A percentile compares a stretch with the other conserved stretches of the same genome.
phyloP scores from a whole-genome alignment of 1,140 invertebrate species.

The Musca domestica region DNA sequence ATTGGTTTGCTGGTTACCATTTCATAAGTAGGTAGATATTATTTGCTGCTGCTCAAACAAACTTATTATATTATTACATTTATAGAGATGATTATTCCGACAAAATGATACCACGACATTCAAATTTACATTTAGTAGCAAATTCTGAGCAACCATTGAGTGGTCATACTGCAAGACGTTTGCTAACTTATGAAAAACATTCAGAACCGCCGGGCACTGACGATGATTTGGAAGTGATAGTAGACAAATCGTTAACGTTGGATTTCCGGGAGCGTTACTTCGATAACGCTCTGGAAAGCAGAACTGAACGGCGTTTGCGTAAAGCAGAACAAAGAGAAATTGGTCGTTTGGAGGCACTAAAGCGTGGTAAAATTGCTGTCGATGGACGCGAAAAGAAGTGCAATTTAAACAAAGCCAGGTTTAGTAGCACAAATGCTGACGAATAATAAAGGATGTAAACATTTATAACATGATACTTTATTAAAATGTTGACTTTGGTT shows the following conservation, averaged over 20 bases:
- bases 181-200: slow-evolving; percentile 86
- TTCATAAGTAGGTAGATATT: slow-evolving; percentile 64
- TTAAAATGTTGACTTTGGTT: background rate
- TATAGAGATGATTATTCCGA: slow-evolving; percentile 73
- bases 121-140: slow-evolving; percentile 71
- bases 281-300: slow-evolving; percentile 61
- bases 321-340: slow-evolving; percentile 39
- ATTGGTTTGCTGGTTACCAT: slow-evolving; percentile 90
- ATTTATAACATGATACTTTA: background rate
- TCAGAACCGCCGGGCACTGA: slow-evolving; percentile 49
- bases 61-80: slow-evolving; percentile 29
- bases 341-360: slow-evolving; percentile 42
- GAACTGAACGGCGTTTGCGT: slow-evolving; percentile 57
- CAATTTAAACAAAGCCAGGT: slow-evolving; percentile 45
- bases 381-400: slow-evolving; percentile 41
- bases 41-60: too few relatives aligned
- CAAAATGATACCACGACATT: slow-evolving; percentile 73
- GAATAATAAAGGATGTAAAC: background rate
- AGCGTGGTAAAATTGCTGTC: slow-evolving; percentile 39
- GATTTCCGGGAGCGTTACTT: slow-evolving; percentile 61
- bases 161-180: slow-evolving; percentile 72
- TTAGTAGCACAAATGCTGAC: slow-evolving; percentile 20
- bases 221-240: background rate
- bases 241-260: slow-evolving; percentile 1
- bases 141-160: slow-evolving; percentile 87